phyloP scores from a whole-genome alignment of 2,113 vertebrate species.

The Psephotus haematonotus region DNA sequence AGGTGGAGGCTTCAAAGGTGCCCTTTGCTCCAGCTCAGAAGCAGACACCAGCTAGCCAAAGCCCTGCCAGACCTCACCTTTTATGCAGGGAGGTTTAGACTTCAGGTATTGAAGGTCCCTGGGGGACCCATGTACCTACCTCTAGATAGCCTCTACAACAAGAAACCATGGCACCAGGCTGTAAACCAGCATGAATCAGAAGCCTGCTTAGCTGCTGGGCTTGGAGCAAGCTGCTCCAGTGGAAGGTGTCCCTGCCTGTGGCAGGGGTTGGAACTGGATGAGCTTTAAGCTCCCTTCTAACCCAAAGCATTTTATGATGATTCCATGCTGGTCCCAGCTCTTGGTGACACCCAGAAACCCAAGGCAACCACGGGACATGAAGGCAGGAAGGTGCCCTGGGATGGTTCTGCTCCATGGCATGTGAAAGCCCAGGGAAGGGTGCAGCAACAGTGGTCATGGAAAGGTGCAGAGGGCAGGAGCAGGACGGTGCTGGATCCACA shows the following conservation, averaged over 20 bases:
- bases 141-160: background rate
- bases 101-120: background rate
- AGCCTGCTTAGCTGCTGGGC: background rate
- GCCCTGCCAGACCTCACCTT: fast-evolving
- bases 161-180: fast-evolving
- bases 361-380: fast-evolving
- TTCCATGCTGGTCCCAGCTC: background rate
- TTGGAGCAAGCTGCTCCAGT: fast-evolving
- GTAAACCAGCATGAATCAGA: fast-evolving
- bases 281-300: background rate
- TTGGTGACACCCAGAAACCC: fast-evolving
- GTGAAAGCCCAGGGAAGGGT: fast-evolving
- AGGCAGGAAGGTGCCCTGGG: background rate
- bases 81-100: background rate
- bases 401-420: background rate
- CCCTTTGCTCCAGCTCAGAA: fast-evolving
- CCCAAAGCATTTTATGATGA: background rate
- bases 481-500: fast-evolving
- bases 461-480: fast-evolving
- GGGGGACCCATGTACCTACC: fast-evolving
- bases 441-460: fast-evolving
- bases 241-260: background rate
- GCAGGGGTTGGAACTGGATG: background rate
- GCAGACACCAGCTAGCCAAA: background rate
- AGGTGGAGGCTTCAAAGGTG: fast-evolving